Base-by-base conservation (phyloP, 2,113 vertebrate species). In the Phrynocephalus versicolor region DNA sequence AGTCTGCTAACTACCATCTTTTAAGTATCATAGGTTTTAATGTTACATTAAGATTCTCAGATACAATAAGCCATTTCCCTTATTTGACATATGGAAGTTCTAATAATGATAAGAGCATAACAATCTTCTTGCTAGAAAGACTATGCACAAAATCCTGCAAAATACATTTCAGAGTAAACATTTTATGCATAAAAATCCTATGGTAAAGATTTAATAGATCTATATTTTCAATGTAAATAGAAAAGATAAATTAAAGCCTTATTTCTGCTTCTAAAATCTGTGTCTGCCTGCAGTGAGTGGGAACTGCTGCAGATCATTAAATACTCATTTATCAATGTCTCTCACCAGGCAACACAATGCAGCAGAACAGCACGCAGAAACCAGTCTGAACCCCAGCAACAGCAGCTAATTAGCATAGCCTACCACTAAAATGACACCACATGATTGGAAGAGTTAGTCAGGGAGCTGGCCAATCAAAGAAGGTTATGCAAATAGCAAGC, bases 351-450 rank as follows among this genome's bases (percentile, higher is more conserved):
- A 97, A 97, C 97, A 98, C 98, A 98, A 98, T 97, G 98, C 97
- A 96, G 97, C 96, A 97, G 96, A 93, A 94, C 89, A 95, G 96
- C 97, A 97, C 97, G 96, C 95, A 96, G 97, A 97, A 97, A 96
- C 97, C 96, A 95, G 96, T 96, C 97, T 94, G 96, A 96, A 97
- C 96, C 98, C 98, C 98, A 98, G 98, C 98, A 99, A 99, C 98
- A 99, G 98, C 97, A 94, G 95, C 96, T 98, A 96, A 99, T 99
- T 98, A 99, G 98, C 98, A 99, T 98, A 98, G 97, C 98, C 98
- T 98, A 98, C 98, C 98, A 98, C 96, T 94, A 96, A 94, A 95
- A 94, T 90, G 90, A 95, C 96, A 95, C 96, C 95, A 93, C 94
- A 94, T 94, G 96, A 99, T 99, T 99, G 98, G 98, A 95, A 95